Evolutionary conservation across 2,888 invertebrate species (phyloP).

Genomic region (Pinctada fucata): DNA sequence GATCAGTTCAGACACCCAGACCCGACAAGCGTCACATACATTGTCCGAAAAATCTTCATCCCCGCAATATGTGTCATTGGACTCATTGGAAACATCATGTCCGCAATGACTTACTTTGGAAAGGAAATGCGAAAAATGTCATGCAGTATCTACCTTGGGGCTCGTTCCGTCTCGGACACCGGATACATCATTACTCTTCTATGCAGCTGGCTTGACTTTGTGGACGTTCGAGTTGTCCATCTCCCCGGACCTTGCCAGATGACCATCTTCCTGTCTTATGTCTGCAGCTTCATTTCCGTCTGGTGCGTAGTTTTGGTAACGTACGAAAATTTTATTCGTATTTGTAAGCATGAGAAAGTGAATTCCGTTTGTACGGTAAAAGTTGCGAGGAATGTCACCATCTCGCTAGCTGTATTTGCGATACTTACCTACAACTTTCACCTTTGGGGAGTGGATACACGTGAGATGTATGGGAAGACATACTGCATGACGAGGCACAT

Average conservation of each 20-base stretch:
- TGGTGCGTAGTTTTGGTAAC: constrained; percentile 44
- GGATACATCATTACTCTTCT: constrained; percentile 85
- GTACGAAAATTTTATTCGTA: constrained; percentile 44
- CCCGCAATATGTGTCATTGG: constrained; percentile 85
- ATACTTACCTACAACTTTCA: constrained; percentile 48
- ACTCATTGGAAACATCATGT: constrained; percentile 85
- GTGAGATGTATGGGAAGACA: constrained; percentile 18
- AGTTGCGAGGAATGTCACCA: constrained; percentile 36
- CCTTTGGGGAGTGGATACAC: constrained; percentile 49
- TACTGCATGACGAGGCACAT: constrained; percentile 31
- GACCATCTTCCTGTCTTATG: constrained; percentile 83
- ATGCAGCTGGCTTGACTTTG: constrained; percentile 69
- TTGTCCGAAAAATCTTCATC: constrained; percentile 56
- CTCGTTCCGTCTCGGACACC: constrained; percentile 87
- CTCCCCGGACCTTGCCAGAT: constrained; percentile 84
- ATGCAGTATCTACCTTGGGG: constrained; percentile 87
- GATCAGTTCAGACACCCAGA: no score
- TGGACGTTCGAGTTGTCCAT: constrained; percentile 62
- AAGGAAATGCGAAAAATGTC: constrained; percentile 86
- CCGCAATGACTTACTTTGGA: constrained; percentile 85
- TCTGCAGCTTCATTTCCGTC: constrained; percentile 56
- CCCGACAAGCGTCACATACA: no score
- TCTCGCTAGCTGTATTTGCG: constrained; percentile 38
- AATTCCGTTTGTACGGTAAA: constrained; percentile 44
- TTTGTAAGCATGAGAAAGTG: constrained; percentile 46